Base-by-base conservation (phyloP, 2,113 vertebrate genomes). In the Atrichornis clamosus region DNA sequence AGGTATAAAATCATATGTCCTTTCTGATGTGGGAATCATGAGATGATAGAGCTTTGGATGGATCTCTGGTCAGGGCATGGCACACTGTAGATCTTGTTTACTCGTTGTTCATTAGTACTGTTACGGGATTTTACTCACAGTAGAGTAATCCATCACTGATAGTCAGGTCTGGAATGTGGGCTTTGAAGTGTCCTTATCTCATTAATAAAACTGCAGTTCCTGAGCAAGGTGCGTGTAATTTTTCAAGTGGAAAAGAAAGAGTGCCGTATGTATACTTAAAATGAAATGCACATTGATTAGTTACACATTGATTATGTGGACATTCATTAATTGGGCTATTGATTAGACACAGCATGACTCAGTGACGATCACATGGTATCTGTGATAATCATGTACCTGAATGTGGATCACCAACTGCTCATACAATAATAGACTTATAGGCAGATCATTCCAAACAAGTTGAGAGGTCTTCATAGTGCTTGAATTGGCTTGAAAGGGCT, bases 301-400 rank as follows among this genome's bases (percentile, higher is more conserved):
- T 62, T 79, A 14, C 39, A 21, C 70, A 75, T 69, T 75, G 53
- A 91, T 93, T 80, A 30, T 1, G 8, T 55, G 42, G 80, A 5
- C 42, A n/a, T 76, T 89, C 58, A 68, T 86, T 95, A 89, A 84
- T 95, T 89, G 64, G 77, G n/a, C 49, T 74, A 42, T 92, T 60
- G 64, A 64, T 81, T 60, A n/a, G 49, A 35, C 46, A 2, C 44
- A 50, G 59, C 18, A 23, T 63, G 63, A 52, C 64, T 84, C 68
- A 77, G 63, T 81, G 35, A 55, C 0, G 14, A 13, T 84, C 3
- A 1, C 3, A 1, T 2, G 8, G 22, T 32, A 8, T 59, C 77
- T 0, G 1, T 0, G 1, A 4, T 87, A 70, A 33, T 46, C 33
- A 14, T 3, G 5, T 28, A 63, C 53, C 35, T 65, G 59, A n/a